A percentile compares a stretch with the other conserved stretches of the same genome.
Conservation (phyloP, 1,140 invertebrate species). For the Penaeus indicus region DNA sequence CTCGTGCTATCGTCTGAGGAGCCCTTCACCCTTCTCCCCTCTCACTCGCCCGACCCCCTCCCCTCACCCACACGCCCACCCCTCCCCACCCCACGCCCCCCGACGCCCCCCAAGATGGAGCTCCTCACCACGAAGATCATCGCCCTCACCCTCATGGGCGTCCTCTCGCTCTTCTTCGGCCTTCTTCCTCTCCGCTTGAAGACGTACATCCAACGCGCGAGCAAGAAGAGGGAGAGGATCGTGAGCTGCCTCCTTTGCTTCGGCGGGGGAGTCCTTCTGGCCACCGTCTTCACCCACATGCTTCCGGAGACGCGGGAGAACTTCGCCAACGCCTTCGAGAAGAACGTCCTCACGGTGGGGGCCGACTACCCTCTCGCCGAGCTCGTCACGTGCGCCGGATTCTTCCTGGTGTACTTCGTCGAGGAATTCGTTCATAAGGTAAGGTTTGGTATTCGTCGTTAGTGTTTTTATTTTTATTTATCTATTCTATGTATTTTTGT, state of each 20-base stretch:
- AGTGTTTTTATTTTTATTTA: too few relatives aligned
- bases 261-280: conserved; percentile 86
- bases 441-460: neutral
- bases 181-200: conserved; percentile 77
- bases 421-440: conserved; percentile 77
- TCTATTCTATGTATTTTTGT: too few relatives aligned
- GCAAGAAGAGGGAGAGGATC: conserved; percentile 57
- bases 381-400: conserved; percentile 80
- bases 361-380: conserved; percentile 75
- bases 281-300: conserved; percentile 86
- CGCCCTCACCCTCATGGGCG: conserved; percentile 80
- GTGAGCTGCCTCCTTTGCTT: conserved; percentile 78
- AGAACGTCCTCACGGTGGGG: conserved; percentile 1
- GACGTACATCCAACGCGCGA: conserved; percentile 56
- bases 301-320: conserved; percentile 79
- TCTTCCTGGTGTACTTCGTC: conserved; percentile 83
- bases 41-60: too few relatives aligned
- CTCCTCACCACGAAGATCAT: conserved; percentile 77
- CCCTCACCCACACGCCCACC: neutral
- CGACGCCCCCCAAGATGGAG: conserved; percentile 38
- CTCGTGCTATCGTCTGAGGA: too few relatives aligned
- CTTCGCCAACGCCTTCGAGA: conserved; percentile 15
- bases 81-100: neutral
- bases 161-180: conserved; percentile 79
- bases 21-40: too few relatives aligned